Percentiles rank a stretch among this genome's conserved stretches.
Evolutionary conservation across 2,797 vertebrate species (phyloP).

Genomic region (Argya squamiceps): DNA sequence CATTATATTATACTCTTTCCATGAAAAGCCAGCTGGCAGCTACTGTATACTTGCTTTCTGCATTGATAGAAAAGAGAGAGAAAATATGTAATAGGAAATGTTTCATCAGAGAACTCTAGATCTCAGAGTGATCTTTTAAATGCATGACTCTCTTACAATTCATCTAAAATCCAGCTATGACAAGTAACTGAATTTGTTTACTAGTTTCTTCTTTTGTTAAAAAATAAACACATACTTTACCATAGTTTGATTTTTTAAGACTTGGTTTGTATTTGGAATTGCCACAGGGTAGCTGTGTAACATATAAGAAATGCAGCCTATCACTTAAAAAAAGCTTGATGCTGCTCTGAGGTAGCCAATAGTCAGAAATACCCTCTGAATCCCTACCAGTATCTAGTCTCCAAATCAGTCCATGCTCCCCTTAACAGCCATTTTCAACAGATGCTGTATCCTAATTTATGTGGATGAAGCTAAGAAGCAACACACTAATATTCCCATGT

Average conservation of each 20-base stretch:
- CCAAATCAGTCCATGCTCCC: neutral
- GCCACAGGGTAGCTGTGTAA: neutral
- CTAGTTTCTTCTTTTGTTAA: neutral
- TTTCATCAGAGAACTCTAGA: neutral
- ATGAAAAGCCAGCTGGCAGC: neutral
- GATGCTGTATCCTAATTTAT: neutral
- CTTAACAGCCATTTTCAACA: neutral
- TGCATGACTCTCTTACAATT: neutral
- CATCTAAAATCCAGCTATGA: neutral
- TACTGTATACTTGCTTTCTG: neutral
- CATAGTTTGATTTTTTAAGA: neutral
- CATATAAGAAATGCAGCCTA: neutral
- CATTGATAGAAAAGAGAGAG: neutral
- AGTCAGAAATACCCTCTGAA: neutral
- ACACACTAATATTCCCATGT: fast-evolving
- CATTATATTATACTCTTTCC: neutral
- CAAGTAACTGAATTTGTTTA: neutral
- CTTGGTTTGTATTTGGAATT: neutral
- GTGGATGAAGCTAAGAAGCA: neutral
- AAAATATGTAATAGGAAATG: neutral
- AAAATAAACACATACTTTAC: neutral
- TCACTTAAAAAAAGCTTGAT: neutral
- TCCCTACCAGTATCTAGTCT: neutral
- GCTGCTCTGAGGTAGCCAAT: neutral
- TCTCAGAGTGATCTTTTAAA: neutral